phyloP scores from a whole-genome alignment of 2,888 invertebrate genomes.

The Xylota sylvarum region DNA sequence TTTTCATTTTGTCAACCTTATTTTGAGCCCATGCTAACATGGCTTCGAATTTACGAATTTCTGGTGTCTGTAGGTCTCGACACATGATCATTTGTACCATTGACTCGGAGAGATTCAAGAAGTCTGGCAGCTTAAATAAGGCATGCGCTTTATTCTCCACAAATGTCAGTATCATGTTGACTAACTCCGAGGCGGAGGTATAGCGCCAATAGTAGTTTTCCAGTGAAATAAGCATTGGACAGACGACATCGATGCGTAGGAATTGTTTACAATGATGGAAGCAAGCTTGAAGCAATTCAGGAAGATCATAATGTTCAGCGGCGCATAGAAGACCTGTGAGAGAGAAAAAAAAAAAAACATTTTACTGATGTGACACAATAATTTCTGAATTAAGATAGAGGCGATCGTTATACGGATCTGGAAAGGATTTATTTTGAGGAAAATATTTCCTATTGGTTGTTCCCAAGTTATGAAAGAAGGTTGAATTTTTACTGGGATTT shows the following conservation, averaged over 20 bases:
- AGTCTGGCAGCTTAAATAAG: constrained; percentile 93
- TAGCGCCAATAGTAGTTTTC: constrained; percentile 98
- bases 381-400: no score
- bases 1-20: constrained; percentile 89
- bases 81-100: constrained; percentile 98
- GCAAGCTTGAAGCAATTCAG: constrained; percentile 96
- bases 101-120: constrained; percentile 94
- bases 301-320: constrained; percentile 97
- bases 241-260: constrained; percentile 95
- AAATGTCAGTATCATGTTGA: constrained; percentile 97
- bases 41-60: constrained; percentile 96
- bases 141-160: constrained; percentile 94
- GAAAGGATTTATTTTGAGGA: no score
- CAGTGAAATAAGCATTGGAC: constrained; percentile 95
- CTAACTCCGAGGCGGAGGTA: constrained; percentile 96
- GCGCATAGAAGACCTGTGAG: constrained; percentile 91
- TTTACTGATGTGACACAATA: background rate
- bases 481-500: no score
- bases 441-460: no score
- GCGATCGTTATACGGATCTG: no score
- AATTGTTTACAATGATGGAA: constrained; percentile 98
- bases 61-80: constrained; percentile 94
- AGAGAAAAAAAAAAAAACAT: constrained; percentile 1
- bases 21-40: constrained; percentile 96
- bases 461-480: no score